Base-by-base conservation (phyloP, 2,888 invertebrate species). In the Antitype chi region DNA sequence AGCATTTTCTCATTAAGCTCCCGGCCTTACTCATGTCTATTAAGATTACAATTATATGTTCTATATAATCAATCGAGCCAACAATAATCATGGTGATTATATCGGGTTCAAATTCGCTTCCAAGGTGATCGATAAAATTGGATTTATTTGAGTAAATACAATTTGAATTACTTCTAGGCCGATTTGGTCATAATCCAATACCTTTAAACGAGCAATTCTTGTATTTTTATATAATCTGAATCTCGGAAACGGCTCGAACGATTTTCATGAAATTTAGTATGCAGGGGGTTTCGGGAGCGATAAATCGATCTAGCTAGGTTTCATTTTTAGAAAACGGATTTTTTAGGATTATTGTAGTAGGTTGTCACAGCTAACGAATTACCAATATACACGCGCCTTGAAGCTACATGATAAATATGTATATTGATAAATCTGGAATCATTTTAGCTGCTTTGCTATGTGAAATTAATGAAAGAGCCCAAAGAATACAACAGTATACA, bases 1-100 rank as follows among this genome's bases (percentile, higher is more conserved):
- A 88, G 87, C 81, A 87, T 87, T 89, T 87, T 89, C 87, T 90
- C 88, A 90, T 89, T 88, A 90, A 85, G 89, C 91, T 92, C 73
- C 92, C 78, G 88, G 89, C 89, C 89, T 92, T 90, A 88, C 86
- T 84, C 81, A 84, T 81, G 88, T 85, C 87, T 89, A 85, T 86
- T 88, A 87, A 80, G 80, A 86, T 83, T 63, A 64, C 72, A 84
- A 81, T 84, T 81, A 76, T 81, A 75, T 67, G 70, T 81, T 86
- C 63, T 79, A 78, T 80, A 72, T 82, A 88, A 88, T 81, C 88
- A 88, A 89, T 89, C 77, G 82, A 86, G 82, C 70, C 76, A 86
- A 86, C 85, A 82, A 82, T 83, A 87, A 88, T 90, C 71, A 87
- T 80, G 68, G 86, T 88, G 76, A 89, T 90, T 89, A 88, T 76